Evolutionary conservation across 2,113 vertebrate genomes (phyloP).

Genomic region (Pycnonotus jocosus): DNA sequence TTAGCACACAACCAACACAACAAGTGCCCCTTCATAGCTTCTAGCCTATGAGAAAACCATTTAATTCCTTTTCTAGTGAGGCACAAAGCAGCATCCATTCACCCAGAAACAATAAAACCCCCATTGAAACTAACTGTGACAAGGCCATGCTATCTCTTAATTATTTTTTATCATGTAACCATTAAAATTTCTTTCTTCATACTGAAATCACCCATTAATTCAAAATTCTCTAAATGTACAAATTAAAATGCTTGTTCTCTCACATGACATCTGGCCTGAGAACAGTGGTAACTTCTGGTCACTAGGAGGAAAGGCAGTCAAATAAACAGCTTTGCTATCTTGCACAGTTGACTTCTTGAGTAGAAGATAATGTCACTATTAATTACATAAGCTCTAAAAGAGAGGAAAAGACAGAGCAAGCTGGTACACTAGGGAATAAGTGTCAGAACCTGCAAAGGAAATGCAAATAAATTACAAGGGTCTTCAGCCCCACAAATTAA

Average conservation of each 20-base stretch:
- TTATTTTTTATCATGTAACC: neutral
- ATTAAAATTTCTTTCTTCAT: neutral
- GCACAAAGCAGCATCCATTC: neutral
- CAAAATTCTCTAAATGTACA: neutral
- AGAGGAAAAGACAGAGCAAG: neutral
- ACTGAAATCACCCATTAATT: neutral
- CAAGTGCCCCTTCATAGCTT: fast-evolving
- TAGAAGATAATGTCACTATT: neutral
- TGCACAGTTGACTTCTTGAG: neutral
- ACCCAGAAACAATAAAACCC: neutral
- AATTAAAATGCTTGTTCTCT: neutral
- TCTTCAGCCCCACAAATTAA: neutral
- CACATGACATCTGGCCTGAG: neutral
- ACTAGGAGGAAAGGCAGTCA: neutral
- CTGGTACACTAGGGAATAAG: neutral
- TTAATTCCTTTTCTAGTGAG: neutral
- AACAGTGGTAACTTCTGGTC: neutral
- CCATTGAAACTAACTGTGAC: neutral
- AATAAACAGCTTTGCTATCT: neutral
- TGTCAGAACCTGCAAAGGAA: neutral
- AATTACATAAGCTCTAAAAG: neutral
- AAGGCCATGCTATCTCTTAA: neutral
- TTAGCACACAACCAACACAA: neutral
- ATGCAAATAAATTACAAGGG: neutral
- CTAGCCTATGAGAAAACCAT: neutral